Conservation (phyloP, 2,113 vertebrate genomes). For the Cyanistes caeruleus region DNA sequence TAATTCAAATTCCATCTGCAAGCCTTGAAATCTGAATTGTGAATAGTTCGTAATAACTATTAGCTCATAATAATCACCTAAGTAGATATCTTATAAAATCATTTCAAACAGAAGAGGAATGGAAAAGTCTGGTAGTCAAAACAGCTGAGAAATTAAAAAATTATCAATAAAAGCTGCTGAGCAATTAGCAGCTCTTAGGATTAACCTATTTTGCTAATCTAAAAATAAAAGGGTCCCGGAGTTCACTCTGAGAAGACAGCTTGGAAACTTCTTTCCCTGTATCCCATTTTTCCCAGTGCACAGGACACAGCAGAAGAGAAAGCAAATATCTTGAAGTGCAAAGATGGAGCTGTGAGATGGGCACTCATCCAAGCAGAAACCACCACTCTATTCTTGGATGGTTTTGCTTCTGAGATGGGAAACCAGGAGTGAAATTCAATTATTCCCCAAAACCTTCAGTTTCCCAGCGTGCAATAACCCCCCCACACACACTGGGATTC, state of each 20-base stretch:
- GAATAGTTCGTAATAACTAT: background rate
- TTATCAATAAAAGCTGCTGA: background rate
- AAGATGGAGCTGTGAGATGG: background rate
- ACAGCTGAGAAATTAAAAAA: background rate
- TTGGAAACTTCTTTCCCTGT: background rate
- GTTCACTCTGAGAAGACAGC: background rate
- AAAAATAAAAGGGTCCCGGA: background rate
- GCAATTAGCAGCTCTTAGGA: background rate
- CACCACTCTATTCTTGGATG: background rate
- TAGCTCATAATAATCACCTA: background rate
- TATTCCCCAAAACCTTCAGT: background rate
- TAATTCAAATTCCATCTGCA: background rate
- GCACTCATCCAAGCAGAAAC: background rate
- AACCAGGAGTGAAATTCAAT: background rate
- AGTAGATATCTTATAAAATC: background rate
- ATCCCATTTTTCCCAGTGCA: background rate
- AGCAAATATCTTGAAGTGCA: accelerated
- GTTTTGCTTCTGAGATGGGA: background rate
- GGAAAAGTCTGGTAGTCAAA: background rate
- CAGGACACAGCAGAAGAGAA: background rate
- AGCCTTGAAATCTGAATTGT: background rate
- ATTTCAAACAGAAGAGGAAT: background rate
- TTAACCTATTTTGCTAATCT: background rate
- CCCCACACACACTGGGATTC: background rate
- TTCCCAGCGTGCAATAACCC: accelerated